Evolutionary conservation across 2,888 invertebrate genomes (phyloP), one percentile per base, ranked within the genome.

Genomic region (Polietes domitor): DNA sequence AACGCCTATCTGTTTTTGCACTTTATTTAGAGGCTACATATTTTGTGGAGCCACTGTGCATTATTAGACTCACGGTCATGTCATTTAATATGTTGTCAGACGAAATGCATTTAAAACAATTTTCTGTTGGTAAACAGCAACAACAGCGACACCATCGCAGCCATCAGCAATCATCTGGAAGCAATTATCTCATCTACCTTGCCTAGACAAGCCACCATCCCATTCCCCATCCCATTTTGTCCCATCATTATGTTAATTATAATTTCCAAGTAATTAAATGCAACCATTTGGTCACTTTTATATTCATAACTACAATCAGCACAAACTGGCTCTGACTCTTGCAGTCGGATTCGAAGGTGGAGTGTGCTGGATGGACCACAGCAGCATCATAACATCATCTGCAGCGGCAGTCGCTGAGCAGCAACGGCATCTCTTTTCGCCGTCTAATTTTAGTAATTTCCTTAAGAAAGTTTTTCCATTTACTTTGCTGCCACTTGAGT

Each of bases 381-480:
- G 12, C 37, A 37, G 7, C 1, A 37, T 9, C 37, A 37, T 7
- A 37, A 37, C 37, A 37, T 37, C 1, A 37, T 9, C 37, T 10
- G 7, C 37, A 37, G 37, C 37, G 37, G 37, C 37, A 37, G 4
- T 9, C 7, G 9, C 37, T n/a, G n/a, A 37, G 37, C 32, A 32
- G 7, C 32, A 5, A 7, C 10, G 7, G 61, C 61, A 28, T 28
- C 26, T 41, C 65, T 81, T 32, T 72, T 41, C 58, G 43, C 55
- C 65, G 50, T 81, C 81, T 84, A 84, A 84, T 81, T 84, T 84
- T 81, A 84, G 84, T 76, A 81, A 84, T 81, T 84, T 84, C 68
- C 73, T 81, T 84, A 84, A 76, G 81, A 84, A 79, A 84, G 76
- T 77, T 80, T 74, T 74, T 55, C 73, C 68, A 81, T 81, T 78